Conservation (phyloP, 2,888 invertebrate genomes). For the Steromphala cineraria region DNA sequence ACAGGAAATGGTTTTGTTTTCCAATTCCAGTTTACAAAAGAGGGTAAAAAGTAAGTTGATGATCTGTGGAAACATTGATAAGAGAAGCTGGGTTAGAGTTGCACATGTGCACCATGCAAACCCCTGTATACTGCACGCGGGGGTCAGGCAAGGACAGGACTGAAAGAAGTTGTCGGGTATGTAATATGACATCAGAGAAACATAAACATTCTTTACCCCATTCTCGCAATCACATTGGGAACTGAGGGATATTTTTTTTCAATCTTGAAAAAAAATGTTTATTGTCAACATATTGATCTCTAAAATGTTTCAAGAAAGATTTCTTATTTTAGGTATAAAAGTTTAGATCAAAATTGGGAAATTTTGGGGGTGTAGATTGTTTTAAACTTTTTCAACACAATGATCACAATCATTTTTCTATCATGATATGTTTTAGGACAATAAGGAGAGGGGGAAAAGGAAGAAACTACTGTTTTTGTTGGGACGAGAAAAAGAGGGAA, state of each 20-base stretch:
- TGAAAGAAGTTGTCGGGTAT: neutral
- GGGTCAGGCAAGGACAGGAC: neutral
- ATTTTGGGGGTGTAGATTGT: no score
- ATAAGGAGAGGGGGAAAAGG: no score
- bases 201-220: neutral
- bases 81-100: neutral
- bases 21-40: neutral
- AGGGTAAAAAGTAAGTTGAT: neutral
- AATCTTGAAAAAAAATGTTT: neutral
- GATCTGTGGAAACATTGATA: slow-evolving; percentile 15
- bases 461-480: no score
- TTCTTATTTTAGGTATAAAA: no score
- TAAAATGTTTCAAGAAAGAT: no score
- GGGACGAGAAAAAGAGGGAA: no score
- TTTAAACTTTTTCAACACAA: no score
- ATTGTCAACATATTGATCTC: no score
- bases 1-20: neutral
- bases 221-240: neutral
- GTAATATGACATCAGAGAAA: neutral
- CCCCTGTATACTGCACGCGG: neutral
- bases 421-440: no score
- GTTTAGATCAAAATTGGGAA: no score
- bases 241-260: neutral
- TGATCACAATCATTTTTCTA: no score
- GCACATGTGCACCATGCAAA: neutral